Base-by-base conservation (phyloP, 2,797 vertebrate genomes). In the Brotula barbata region DNA sequence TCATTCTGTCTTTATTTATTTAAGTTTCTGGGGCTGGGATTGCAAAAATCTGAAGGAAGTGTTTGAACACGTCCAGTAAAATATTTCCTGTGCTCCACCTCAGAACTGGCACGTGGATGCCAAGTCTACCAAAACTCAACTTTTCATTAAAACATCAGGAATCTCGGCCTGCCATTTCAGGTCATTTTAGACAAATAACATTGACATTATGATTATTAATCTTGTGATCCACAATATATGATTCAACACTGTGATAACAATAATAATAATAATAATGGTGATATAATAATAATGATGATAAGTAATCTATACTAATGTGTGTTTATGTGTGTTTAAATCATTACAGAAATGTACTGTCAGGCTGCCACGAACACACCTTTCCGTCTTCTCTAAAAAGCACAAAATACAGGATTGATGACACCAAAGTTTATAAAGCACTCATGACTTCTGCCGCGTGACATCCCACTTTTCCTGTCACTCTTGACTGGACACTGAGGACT, bases 331-430 rank as follows among this genome's bases (percentile, higher is more conserved):
- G n/a, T n/a, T n/a, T n/a, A n/a, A n/a, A n/a, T n/a, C n/a, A n/a
- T n/a, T n/a, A n/a, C n/a, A n/a, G n/a, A n/a, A n/a, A n/a, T n/a
- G n/a, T n/a, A n/a, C n/a, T n/a, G n/a, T n/a, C n/a, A n/a, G n/a
- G n/a, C n/a, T n/a, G n/a, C n/a, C n/a, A n/a, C n/a, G n/a, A n/a
- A n/a, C n/a, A n/a, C n/a, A n/a, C 12, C 16, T 51, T 48, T 15
- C 6, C 47, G 66, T 68, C 52, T 71, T 61, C 64, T 36, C 50
- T 76, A 58, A 76, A 70, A 72, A 46, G 58, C 40, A 64, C 47
- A 58, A 72, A 68, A 81, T 64, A 51, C 54, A 81, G 31, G 64
- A 83, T 58, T 65, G 72, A 81, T 85, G 71, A 69, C 62, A 66
- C 69, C 34, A 66, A 72, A 68, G 56, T 71, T 78, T 77, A 73